Base-by-base conservation (phyloP, 2,797 vertebrate genomes). In the Takifugu rubripes region DNA sequence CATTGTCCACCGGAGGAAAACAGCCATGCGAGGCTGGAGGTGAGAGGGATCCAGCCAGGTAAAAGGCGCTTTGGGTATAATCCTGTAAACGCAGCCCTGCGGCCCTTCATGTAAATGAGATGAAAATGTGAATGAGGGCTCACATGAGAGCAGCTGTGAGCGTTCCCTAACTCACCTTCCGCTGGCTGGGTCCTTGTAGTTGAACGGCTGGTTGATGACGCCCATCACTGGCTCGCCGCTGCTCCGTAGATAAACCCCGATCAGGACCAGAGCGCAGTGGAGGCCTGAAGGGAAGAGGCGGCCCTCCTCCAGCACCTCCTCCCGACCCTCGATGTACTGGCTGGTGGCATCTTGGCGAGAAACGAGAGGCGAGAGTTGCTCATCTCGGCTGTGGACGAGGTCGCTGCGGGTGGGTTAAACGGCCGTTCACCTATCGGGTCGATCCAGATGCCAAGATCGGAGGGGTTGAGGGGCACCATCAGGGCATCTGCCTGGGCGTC, bases 191-290 rank as follows among this genome's bases (percentile, higher is more conserved):
- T 94, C 91, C 78, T 85, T 92, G 72, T 75, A 72, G 66, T 83
- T 84, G 77, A 96, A 96, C 0, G 94, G 95, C 58, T 96, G 94
- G 78, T 94, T 96, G 85, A 96, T 92, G 70, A 96, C 93, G 0
- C 94, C 94, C 90, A 96, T 95, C 44, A 96, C 87, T 0, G 94
- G 93, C 56, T 92, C 81, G 0, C 94, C 94, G 16, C 91, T 93
- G 70, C 82, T 84, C 5, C 90, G 70, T 25, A 92, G 83, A 72
- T 93, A 96, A 44, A 91, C 94, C 17, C 95, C 94, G 10, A 95
- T 94, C 54, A 95, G 88, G 68, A 95, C 91, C 71, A 95, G 83
- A 5, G 93, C 93, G 59, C 94, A 96, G 48, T 94, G 94, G 55
- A 96, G 92, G 61, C 94, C 94, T 8, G 87, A 92, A 0, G 91